A percentile compares a stretch with the other conserved stretches of the same genome.
These are phyloP conservation scores for Distichodus sexfasciatus DNA, from an alignment of 2,797 vertebrate species.

Conservation along the genomic window DNA sequence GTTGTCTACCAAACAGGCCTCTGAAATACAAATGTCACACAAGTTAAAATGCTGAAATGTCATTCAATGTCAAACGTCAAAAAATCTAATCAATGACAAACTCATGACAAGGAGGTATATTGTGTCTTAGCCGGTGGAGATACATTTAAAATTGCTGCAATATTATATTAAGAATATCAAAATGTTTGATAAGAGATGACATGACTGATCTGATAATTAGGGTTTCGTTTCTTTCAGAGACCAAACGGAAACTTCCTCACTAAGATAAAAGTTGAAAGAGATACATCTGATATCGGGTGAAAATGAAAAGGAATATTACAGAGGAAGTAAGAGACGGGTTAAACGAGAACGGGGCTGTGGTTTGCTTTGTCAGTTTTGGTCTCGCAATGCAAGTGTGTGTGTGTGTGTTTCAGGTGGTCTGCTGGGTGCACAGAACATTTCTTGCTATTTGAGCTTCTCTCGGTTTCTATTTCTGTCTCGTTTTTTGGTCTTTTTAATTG, in stretches of 20 bases:
- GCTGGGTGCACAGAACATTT: conserved; percentile 52
- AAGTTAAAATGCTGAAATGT: neutral
- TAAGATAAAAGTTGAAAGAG: neutral
- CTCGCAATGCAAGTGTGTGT: conserved; percentile 50
- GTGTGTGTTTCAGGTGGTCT: conserved; percentile 54
- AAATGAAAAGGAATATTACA: conserved; percentile 19
- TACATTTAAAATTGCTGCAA: no score
- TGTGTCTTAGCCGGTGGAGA: no score
- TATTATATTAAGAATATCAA: no score
- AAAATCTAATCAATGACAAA: no score
- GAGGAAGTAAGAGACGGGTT: neutral
- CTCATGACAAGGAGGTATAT: no score
- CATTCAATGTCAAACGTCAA: no score
- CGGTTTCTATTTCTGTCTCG: conserved; percentile 38
- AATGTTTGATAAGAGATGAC: no score
- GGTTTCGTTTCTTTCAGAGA: conserved; percentile 1
- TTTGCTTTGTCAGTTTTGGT: conserved; percentile 60
- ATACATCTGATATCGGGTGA: conserved; percentile 25
- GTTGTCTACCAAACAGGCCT: conserved; percentile 77
- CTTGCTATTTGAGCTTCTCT: conserved; percentile 34
- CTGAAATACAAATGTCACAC: conserved; percentile 61
- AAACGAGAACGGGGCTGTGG: conserved; percentile 45
- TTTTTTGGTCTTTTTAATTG: conserved; percentile 33
- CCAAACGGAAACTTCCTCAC: conserved; percentile 6
- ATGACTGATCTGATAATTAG: neutral